phyloP scores from a whole-genome alignment of 2,113 vertebrate genomes.

The Ardeotis arabs region DNA sequence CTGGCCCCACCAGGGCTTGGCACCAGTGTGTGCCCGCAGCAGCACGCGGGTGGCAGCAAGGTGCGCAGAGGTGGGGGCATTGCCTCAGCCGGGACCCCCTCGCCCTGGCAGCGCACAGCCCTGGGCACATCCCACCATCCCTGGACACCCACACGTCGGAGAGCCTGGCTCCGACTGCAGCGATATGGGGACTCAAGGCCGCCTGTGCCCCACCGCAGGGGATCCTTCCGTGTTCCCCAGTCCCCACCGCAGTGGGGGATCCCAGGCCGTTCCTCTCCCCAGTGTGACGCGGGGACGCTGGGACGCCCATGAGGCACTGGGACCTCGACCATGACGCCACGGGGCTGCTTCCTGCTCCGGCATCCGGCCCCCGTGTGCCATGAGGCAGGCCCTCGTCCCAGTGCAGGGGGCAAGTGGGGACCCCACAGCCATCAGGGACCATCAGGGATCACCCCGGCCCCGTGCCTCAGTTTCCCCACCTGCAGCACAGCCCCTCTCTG shows the following conservation, averaged over 20 bases:
- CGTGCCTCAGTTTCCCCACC: neutral
- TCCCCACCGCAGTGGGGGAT: neutral
- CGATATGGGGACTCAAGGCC: neutral
- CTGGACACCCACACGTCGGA: neutral
- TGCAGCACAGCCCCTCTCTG: neutral
- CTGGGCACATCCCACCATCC: neutral
- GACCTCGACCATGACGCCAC: neutral
- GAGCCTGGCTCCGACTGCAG: neutral
- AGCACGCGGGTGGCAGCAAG: too few species aligned
- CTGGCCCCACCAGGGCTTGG: neutral
- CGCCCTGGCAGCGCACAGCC: fast-evolving
- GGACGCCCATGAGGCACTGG: neutral
- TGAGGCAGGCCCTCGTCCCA: neutral
- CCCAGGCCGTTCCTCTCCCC: neutral
- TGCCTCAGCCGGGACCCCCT: neutral
- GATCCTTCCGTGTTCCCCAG: neutral
- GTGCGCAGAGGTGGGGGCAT: neutral
- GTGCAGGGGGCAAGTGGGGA: neutral
- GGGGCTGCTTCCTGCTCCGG: neutral
- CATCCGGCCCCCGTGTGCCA: neutral
- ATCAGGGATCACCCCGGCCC: neutral
- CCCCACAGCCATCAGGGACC: neutral
- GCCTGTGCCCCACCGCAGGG: fast-evolving
- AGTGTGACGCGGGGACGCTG: neutral
- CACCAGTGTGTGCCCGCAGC: neutral